Evolutionary conservation across 2,888 invertebrate genomes (phyloP).

Genomic region (Eristalis intricaria): DNA sequence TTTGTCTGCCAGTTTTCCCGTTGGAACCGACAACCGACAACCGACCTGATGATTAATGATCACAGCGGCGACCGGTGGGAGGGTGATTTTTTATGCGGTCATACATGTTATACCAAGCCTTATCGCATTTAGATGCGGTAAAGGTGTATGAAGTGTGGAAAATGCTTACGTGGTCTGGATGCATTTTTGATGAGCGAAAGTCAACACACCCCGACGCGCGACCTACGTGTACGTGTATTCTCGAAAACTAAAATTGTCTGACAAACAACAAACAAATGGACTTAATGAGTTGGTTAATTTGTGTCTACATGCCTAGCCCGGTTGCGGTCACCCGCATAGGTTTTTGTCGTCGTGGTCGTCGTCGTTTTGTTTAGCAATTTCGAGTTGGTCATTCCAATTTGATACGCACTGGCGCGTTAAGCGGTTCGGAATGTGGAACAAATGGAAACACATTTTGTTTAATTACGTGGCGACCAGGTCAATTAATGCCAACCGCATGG

Average conservation of each 20-base stretch:
- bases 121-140: slow-evolving; percentile 34
- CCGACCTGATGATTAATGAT: slow-evolving; percentile 58
- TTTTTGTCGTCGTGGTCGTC: slow-evolving; percentile 29
- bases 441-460: slow-evolving; percentile 65
- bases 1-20: slow-evolving; percentile 54
- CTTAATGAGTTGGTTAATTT: slow-evolving; percentile 72
- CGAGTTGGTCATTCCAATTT: slow-evolving; percentile 63
- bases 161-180: slow-evolving; percentile 28
- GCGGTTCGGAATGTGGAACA: slow-evolving; percentile 54
- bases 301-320: slow-evolving; percentile 38
- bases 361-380: slow-evolving; percentile 68
- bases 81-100: slow-evolving; percentile 44
- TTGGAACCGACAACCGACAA: slow-evolving; percentile 13
- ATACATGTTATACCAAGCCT: slow-evolving; percentile 25
- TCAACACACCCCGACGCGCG: slow-evolving; percentile 19
- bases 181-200: slow-evolving; percentile 59
- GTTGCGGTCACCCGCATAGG: slow-evolving; percentile 56
- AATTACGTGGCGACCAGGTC: slow-evolving; percentile 69
- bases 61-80: slow-evolving; percentile 48
- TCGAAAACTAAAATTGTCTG: slow-evolving; percentile 53
- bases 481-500: slow-evolving; percentile 52
- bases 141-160: slow-evolving; percentile 46
- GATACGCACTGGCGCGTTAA: slow-evolving; percentile 66
- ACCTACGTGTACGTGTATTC: background rate
- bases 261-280: slow-evolving; percentile 71